These are phyloP conservation scores for Pantherophis vulpinus DNA, from an alignment of 2,797 vertebrate species.

Conservation along the genomic window DNA sequence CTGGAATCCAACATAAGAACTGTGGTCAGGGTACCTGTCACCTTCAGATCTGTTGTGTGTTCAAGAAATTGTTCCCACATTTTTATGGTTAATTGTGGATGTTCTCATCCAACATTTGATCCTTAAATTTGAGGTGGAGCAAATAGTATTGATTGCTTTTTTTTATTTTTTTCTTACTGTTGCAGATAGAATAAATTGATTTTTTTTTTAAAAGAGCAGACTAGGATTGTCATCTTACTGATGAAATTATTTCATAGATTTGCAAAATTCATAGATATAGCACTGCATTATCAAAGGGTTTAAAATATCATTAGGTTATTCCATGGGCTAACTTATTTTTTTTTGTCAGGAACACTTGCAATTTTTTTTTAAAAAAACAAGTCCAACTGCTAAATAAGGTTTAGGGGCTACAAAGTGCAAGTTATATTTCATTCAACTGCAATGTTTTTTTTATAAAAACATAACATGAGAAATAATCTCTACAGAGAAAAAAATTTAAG, in stretches of 20 bases:
- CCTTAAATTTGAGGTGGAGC: background rate
- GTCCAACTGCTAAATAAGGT: background rate
- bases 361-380: background rate
- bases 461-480: slow-evolving; percentile 38
- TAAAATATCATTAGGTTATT: background rate
- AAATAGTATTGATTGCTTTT: background rate
- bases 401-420: background rate
- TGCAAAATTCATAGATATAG: background rate
- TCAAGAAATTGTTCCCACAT: background rate
- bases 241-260: background rate
- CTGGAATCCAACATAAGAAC: background rate
- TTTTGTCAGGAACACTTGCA: background rate
- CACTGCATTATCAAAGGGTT: background rate
- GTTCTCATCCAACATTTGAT: background rate
- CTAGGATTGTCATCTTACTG: background rate
- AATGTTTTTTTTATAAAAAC: slow-evolving; percentile 18
- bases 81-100: background rate
- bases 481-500: slow-evolving; percentile 30
- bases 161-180: background rate
- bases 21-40: background rate
- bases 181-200: background rate
- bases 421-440: background rate
- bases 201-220: background rate
- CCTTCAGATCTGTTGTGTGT: background rate
- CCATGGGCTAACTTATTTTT: background rate